Evolutionary conservation across 2,113 vertebrate genomes (phyloP).

Genomic region (Myodes glareolus): DNA sequence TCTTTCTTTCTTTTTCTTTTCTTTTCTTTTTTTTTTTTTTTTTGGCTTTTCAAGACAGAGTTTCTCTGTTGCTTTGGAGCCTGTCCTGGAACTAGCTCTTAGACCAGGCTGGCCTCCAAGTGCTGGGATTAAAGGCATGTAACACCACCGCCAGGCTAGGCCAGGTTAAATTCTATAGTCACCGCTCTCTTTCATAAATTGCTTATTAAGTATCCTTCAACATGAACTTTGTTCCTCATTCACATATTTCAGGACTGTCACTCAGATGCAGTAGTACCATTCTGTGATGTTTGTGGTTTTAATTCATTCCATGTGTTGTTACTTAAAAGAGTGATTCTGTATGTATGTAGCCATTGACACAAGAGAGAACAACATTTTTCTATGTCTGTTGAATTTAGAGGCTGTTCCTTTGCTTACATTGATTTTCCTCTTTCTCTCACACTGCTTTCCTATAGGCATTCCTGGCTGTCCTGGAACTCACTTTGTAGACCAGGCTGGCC

Average conservation of each 20-base stretch:
- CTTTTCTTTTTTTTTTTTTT: too few relatives aligned
- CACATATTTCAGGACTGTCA: not conserved
- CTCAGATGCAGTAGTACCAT: not conserved
- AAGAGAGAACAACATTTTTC: not conserved
- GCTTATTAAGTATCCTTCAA: constrained; percentile 13
- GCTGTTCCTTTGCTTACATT: constrained; percentile 25
- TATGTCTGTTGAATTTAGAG: not conserved
- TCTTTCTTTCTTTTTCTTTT: too few relatives aligned
- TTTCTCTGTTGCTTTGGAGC: too few relatives aligned
- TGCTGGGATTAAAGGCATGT: too few relatives aligned
- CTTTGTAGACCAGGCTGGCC: too few relatives aligned
- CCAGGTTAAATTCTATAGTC: not conserved
- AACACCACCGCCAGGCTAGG: too few relatives aligned
- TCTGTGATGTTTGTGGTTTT: constrained; percentile 27
- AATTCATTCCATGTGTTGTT: constrained; percentile 10
- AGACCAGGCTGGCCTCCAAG: too few relatives aligned
- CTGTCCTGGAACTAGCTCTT: too few relatives aligned
- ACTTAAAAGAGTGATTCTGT: not conserved
- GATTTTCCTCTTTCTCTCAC: constrained; percentile 14
- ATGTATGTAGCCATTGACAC: not conserved
- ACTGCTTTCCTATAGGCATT: not conserved
- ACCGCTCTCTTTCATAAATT: constrained; percentile 40
- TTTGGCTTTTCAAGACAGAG: too few relatives aligned
- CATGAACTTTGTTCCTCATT: not conserved
- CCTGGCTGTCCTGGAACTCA: too few relatives aligned